Percentiles rank a stretch among this genome's conserved stretches.
These are phyloP conservation scores for Megaceryle maxima DNA, from an alignment of 2,113 vertebrate species.

Conservation along the genomic window DNA sequence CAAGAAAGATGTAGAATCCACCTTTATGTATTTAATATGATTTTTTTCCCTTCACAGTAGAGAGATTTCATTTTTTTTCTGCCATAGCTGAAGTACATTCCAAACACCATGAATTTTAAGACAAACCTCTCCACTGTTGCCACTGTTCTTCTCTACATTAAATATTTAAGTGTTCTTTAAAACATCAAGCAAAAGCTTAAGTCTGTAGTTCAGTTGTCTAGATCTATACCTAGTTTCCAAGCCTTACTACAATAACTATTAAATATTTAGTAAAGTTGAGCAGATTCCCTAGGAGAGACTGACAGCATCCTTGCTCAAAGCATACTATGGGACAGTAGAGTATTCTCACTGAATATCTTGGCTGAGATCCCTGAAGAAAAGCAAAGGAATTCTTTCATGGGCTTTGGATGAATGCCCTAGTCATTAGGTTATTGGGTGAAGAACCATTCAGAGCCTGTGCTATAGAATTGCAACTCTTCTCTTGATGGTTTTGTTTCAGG, in stretches of 20 bases:
- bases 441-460: background rate
- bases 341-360: background rate
- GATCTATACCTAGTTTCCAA: background rate
- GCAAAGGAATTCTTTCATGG: background rate
- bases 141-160: background rate
- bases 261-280: background rate
- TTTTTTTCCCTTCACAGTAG: background rate
- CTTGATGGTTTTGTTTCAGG: background rate
- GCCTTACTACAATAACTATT: background rate
- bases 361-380: background rate
- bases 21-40: background rate
- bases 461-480: background rate
- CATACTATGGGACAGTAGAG: background rate
- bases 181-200: background rate
- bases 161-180: conserved; percentile 2
- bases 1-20: background rate
- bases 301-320: background rate
- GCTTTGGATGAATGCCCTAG: background rate
- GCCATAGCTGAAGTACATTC: background rate
- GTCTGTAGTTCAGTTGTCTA: background rate
- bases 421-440: background rate
- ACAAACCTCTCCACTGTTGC: background rate
- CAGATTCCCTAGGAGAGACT: background rate
- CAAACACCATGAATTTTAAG: background rate
- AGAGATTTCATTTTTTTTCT: background rate